Conservation (phyloP, 2,113 vertebrate genomes). For the Plestiodon gilberti region DNA sequence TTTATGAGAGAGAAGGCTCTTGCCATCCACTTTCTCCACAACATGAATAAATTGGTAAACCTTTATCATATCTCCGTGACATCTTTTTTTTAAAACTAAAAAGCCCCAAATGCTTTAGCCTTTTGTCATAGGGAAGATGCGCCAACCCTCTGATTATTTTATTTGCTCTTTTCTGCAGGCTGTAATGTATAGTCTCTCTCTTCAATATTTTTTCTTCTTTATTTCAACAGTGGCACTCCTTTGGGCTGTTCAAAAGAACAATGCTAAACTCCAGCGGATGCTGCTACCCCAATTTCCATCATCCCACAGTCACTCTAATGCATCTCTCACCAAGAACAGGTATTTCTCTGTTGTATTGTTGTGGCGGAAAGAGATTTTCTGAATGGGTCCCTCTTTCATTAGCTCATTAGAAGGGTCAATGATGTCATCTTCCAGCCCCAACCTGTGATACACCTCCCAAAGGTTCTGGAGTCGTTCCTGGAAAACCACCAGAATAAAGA, state of each 20-base stretch:
- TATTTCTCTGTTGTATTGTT: slow-evolving; percentile 76
- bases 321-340: slow-evolving; percentile 77
- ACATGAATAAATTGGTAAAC: not conserved
- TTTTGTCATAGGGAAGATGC: not conserved
- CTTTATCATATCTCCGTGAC: not conserved
- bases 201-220: not conserved
- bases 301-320: not conserved
- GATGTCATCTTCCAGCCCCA: slow-evolving; percentile 77
- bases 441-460: slow-evolving; percentile 79
- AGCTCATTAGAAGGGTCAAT: slow-evolving; percentile 81
- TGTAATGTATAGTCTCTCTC: not conserved
- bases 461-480: slow-evolving; percentile 80
- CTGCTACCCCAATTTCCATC: not conserved
- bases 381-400: slow-evolving; percentile 77
- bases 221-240: not conserved
- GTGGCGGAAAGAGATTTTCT: slow-evolving; percentile 78
- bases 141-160: not conserved
- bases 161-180: not conserved
- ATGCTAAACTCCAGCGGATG: not conserved
- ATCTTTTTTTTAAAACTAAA: not conserved
- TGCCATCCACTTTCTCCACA: not conserved
- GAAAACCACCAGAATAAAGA: not conserved
- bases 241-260: not conserved
- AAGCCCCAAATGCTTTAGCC: not conserved
- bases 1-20: not conserved